These are phyloP conservation scores for Bugula neritina DNA, from an alignment of 2,888 invertebrate species.

Conservation along the genomic window DNA sequence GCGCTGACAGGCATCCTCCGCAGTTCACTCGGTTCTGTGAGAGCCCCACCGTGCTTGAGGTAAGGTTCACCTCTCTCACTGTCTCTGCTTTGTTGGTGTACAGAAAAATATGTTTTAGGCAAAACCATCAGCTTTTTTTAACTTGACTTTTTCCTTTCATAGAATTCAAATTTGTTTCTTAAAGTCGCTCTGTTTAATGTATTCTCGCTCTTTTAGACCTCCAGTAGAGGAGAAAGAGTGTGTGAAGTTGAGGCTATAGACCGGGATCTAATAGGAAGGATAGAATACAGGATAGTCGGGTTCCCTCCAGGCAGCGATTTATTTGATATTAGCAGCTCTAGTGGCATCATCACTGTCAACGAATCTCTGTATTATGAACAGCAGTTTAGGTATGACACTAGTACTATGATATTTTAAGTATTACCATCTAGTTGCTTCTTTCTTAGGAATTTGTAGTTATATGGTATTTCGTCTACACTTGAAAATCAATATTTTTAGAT, in stretches of 20 bases:
- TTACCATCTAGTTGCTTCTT: no score
- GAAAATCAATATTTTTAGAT: no score
- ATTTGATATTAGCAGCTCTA: conserved; percentile 5
- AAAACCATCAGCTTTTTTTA: no score
- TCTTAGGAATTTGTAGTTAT: no score
- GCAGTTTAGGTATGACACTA: background rate
- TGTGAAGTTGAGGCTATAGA: background rate
- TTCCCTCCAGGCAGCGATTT: conserved; percentile 13
- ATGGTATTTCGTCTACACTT: no score
- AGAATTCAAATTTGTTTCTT: no score
- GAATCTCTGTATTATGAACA: conserved; percentile 5
- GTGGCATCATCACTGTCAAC: conserved; percentile 17
- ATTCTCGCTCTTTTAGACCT: background rate
- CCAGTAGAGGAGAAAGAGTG: background rate
- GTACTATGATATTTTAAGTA: no score
- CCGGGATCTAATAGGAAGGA: background rate
- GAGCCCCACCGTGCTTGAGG: background rate
- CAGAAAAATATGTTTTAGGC: no score
- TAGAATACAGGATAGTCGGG: conserved; percentile 3
- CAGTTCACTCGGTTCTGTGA: background rate
- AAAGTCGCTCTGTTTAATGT: no score
- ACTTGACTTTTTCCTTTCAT: no score
- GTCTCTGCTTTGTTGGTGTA: no score
- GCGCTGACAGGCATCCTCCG: conserved; percentile 9
- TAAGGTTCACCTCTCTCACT: no score